Evolutionary conservation across 2,113 vertebrate genomes (phyloP).

Genomic region (Larimichthys crocea): DNA sequence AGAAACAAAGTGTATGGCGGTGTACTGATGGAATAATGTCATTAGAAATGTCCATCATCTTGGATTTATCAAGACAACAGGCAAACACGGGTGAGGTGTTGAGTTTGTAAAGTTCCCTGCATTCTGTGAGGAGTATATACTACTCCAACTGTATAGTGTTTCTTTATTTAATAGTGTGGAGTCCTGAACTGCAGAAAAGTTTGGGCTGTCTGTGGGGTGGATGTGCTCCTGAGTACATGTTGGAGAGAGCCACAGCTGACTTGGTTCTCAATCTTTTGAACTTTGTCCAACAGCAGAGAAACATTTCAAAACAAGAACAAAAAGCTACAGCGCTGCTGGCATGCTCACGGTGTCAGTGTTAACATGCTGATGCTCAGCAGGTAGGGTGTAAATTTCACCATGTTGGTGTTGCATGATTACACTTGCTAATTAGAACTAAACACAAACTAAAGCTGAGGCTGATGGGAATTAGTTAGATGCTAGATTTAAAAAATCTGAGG

Average conservation of each 20-base stretch:
- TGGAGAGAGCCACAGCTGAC: background rate
- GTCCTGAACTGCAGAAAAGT: background rate
- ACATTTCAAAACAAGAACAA: background rate
- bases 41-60: background rate
- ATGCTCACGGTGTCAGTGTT: too few relatives aligned
- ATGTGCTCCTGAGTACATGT: background rate
- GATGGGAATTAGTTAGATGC: background rate
- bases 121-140: background rate
- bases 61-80: background rate
- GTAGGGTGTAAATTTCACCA: background rate
- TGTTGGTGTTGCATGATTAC: background rate
- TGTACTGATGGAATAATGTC: background rate
- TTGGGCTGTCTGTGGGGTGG: background rate
- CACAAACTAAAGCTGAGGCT: background rate
- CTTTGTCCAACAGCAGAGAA: background rate
- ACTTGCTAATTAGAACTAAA: background rate
- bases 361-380: background rate
- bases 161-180: background rate
- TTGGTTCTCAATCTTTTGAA: constrained; percentile 21
- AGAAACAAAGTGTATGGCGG: background rate
- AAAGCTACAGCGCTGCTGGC: background rate
- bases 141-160: background rate
- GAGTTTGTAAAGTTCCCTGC: background rate
- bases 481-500: background rate
- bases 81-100: background rate